These are phyloP conservation scores for Anguilla anguilla DNA, from an alignment of 2,797 vertebrate genomes.

Conservation along the genomic window DNA sequence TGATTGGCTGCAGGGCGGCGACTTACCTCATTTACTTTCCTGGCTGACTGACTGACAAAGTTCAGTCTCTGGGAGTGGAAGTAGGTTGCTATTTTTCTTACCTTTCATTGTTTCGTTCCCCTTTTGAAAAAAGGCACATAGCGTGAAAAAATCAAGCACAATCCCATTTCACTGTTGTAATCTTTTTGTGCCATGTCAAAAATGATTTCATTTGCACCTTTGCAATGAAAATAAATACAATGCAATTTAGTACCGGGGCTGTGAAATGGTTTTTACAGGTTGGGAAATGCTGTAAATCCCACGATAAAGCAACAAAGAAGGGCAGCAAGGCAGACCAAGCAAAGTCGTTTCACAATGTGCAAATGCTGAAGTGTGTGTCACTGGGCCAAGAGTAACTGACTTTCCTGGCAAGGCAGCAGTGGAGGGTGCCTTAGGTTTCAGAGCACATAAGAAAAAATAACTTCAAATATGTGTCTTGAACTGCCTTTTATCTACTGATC, in stretches of 20 bases:
- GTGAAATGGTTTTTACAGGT: not conserved
- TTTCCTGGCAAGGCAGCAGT: not conserved
- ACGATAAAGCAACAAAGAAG: not conserved
- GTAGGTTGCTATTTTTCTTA: not conserved
- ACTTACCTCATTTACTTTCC: not conserved
- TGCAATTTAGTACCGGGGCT: not conserved
- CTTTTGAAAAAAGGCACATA: not conserved
- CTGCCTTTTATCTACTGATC: not conserved
- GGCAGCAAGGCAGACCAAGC: not conserved
- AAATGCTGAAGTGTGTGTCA: not conserved
- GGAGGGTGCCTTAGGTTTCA: not conserved
- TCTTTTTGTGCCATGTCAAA: not conserved
- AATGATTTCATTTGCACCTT: not conserved
- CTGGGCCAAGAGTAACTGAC: not conserved
- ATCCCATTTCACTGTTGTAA: not conserved
- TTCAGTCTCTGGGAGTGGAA: not conserved
- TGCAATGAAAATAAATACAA: not conserved
- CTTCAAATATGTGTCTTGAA: not conserved
- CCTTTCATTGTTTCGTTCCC: not conserved
- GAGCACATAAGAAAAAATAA: not conserved
- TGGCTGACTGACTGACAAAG: not conserved
- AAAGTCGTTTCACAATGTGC: constrained; percentile 9
- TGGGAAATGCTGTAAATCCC: not conserved
- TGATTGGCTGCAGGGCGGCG: not conserved
- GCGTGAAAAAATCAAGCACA: not conserved